phyloP scores from a whole-genome alignment of 2,888 invertebrate genomes.

The Catocala sponsa region DNA sequence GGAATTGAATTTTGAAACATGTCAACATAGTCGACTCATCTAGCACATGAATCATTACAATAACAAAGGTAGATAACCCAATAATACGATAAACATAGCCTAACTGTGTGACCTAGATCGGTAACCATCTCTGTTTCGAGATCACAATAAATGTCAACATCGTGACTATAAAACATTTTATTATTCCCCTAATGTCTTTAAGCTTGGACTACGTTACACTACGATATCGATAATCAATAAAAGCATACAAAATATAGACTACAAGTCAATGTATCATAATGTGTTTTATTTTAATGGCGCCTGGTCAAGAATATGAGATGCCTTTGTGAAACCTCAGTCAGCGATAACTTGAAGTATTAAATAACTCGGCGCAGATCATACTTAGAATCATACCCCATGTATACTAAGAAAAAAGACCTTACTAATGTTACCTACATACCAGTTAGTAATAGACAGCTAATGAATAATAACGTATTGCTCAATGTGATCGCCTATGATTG shows the following conservation, averaged over 20 bases:
- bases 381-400: neutral
- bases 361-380: neutral
- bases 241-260: conserved; percentile 9
- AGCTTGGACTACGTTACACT: conserved; percentile 4
- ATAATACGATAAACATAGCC: neutral
- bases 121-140: conserved; percentile 14
- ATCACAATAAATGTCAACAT: conserved; percentile 27
- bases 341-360: neutral
- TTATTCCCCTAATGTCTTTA: conserved; percentile 14
- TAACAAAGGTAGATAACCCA: conserved; percentile 10
- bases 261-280: conserved; percentile 8
- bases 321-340: neutral
- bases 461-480: conserved; percentile 38
- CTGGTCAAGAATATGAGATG: neutral
- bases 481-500: conserved; percentile 50
- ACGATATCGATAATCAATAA: conserved; percentile 15
- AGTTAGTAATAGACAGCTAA: conserved; percentile 30
- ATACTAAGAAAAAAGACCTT: conserved; percentile 20
- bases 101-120: conserved; percentile 11
- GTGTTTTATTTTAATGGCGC: conserved; percentile 6
- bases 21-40: neutral
- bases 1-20: neutral
- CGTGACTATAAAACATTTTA: conserved; percentile 23
- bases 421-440: conserved; percentile 9
- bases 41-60: conserved; percentile 9